Conservation (phyloP, 2,888 invertebrate genomes). For the Drosophila pegasa region DNA sequence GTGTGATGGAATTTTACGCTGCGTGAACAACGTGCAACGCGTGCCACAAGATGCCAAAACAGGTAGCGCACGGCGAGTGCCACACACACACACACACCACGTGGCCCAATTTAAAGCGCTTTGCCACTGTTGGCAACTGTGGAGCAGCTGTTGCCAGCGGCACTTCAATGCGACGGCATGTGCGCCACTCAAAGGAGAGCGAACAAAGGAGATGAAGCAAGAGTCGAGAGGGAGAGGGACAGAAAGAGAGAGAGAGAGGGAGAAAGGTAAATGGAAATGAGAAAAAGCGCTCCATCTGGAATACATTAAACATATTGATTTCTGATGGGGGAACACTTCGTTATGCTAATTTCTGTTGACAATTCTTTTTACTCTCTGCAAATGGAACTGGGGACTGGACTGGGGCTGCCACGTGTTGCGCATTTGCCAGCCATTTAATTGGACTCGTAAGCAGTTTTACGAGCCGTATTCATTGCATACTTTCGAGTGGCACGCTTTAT, state of each 20-base stretch:
- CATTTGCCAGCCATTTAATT: conserved; percentile 25
- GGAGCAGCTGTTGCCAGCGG: conserved; percentile 57
- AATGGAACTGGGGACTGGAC: not conserved
- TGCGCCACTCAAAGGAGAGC: conserved; percentile 50
- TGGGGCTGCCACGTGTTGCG: conserved; percentile 20
- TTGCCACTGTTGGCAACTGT: conserved; percentile 40
- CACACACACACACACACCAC: conserved; percentile 49
- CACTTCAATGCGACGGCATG: conserved; percentile 59
- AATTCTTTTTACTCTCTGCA: not conserved
- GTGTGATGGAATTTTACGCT: conserved; percentile 40
- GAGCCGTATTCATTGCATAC: conserved; percentile 37
- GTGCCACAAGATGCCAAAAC: conserved; percentile 29
- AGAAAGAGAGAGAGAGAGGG: not conserved
- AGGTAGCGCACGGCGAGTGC: conserved; percentile 3
- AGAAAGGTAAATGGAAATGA: not conserved
- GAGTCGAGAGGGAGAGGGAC: not conserved
- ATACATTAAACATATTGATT: conserved; percentile 56
- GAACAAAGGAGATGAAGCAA: not conserved
- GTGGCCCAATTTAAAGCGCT: conserved; percentile 62
- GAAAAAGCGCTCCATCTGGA: not conserved
- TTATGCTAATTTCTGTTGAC: conserved; percentile 64
- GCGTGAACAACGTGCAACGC: conserved; percentile 42
- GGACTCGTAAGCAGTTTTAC: not conserved
- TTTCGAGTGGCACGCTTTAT: conserved; percentile 26
- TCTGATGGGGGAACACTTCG: conserved; percentile 55